These are phyloP conservation scores for Ailurus styani DNA, from an alignment of 2,113 vertebrate genomes.

Conservation along the genomic window DNA sequence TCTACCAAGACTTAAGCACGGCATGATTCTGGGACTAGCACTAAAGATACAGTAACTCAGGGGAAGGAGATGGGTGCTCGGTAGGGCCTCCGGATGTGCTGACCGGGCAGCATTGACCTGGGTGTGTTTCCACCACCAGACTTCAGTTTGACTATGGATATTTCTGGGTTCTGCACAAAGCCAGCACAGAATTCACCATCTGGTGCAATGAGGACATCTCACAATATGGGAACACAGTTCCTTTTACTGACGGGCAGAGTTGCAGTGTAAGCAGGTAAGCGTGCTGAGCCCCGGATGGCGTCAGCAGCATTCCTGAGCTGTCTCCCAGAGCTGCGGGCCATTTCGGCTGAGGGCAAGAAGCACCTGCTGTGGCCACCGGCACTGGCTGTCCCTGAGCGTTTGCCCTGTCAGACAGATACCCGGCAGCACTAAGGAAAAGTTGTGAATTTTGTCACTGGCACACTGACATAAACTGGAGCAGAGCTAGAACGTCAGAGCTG, in stretches of 20 bases:
- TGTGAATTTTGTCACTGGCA: conserved; percentile 57
- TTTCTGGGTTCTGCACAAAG: neutral
- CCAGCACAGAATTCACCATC: neutral
- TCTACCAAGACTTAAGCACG: no score
- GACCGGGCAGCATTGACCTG: neutral
- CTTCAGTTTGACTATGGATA: fast-evolving
- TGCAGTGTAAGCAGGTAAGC: neutral
- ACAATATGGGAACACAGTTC: fast-evolving
- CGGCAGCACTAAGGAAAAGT: neutral
- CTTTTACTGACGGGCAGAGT: neutral
- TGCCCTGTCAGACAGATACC: neutral
- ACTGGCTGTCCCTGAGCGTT: neutral
- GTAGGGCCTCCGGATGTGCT: fast-evolving
- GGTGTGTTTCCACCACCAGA: neutral
- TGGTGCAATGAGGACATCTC: neutral
- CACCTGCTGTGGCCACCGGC: conserved; percentile 13
- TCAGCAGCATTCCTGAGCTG: conserved; percentile 42
- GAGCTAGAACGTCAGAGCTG: conserved; percentile 8
- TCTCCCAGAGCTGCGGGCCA: neutral
- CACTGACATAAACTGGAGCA: conserved; percentile 46
- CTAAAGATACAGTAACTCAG: no score
- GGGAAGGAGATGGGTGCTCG: neutral
- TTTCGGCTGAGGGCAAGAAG: neutral
- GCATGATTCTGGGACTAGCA: no score
- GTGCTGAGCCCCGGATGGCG: neutral